Evolutionary conservation across 2,113 vertebrate genomes (phyloP).

Genomic region (Cygnus buccinator): DNA sequence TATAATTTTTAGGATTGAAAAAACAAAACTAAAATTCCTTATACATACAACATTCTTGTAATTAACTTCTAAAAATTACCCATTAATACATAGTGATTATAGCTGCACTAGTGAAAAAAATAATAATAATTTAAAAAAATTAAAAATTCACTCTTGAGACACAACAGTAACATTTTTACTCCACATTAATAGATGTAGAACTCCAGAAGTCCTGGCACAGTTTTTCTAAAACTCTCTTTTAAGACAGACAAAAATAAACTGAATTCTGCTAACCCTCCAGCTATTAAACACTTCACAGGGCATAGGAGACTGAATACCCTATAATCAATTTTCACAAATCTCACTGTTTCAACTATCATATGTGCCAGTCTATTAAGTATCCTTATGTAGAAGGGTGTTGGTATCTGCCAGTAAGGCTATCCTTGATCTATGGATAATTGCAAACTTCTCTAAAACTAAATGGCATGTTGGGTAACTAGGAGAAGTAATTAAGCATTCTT

Average conservation of each 20-base stretch:
- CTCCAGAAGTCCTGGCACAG: background rate
- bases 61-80: background rate
- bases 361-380: background rate
- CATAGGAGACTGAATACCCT: background rate
- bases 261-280: background rate
- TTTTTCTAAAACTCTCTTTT: background rate
- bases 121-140: background rate
- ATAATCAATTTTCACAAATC: background rate
- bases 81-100: background rate
- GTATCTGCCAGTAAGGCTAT: background rate
- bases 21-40: background rate
- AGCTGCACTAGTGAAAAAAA: background rate
- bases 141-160: background rate
- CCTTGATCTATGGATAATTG: background rate
- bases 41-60: background rate
- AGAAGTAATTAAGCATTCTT: slow-evolving; percentile 5
- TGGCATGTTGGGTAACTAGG: background rate
- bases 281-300: background rate
- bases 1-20: background rate
- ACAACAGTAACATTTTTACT: background rate
- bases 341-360: background rate
- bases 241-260: background rate
- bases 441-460: slow-evolving; percentile 5
- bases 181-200: background rate
- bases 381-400: background rate